A percentile compares a stretch with the other conserved stretches of the same genome.
Evolutionary conservation across 2,113 vertebrate genomes (phyloP).

Genomic region (Lasiurus borealis): DNA sequence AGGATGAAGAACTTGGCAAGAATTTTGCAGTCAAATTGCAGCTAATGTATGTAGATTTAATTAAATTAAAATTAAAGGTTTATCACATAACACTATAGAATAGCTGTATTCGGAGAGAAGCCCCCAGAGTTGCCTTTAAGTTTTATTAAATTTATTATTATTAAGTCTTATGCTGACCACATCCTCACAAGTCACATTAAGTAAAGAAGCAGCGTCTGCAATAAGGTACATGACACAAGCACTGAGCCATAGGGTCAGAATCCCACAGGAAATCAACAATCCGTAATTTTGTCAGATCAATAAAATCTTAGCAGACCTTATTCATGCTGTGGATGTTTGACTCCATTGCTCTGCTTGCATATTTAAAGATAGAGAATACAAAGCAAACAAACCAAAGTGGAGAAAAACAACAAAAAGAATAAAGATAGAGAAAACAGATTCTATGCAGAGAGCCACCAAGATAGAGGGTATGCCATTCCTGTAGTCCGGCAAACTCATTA

Average conservation of each 20-base stretch:
- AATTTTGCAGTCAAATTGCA: neutral
- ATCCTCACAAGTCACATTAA: neutral
- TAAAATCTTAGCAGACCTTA: neutral
- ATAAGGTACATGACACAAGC: neutral
- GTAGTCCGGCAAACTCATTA: no score
- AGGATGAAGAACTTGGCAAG: neutral
- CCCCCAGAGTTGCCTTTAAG: neutral
- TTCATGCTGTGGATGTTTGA: neutral
- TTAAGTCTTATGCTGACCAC: neutral
- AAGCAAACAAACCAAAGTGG: no score
- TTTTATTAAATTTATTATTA: neutral
- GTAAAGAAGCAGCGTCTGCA: neutral
- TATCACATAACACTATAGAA: neutral
- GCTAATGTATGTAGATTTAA: neutral
- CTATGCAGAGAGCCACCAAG: neutral
- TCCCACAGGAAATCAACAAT: neutral
- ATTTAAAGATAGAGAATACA: neutral
- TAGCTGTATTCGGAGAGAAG: slow-evolving; percentile 29
- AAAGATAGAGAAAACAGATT: neutral
- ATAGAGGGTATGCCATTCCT: neutral
- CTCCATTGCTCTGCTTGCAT: neutral
- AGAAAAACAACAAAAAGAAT: neutral
- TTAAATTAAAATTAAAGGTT: slow-evolving; percentile 29
- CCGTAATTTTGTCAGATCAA: neutral
- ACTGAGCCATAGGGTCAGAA: neutral